A percentile compares a stretch with the other conserved stretches of the same genome.
Conservation (phyloP, 2,113 vertebrate genomes). For the Lepisosteus oculatus region DNA sequence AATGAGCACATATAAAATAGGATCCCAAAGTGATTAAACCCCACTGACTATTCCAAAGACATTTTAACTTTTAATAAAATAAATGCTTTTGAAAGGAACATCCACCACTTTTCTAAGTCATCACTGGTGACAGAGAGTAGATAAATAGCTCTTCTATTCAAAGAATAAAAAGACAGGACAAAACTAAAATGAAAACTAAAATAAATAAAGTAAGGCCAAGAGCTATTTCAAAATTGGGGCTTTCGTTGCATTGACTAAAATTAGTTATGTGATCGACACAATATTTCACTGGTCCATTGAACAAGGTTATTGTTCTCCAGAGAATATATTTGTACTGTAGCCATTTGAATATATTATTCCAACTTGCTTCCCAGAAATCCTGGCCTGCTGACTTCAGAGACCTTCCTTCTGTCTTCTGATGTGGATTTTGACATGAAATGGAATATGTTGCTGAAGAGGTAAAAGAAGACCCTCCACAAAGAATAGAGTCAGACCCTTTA, state of each 20-base stretch:
- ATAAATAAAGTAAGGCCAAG: neutral
- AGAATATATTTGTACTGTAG: neutral
- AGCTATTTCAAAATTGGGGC: neutral
- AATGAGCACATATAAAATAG: conserved; percentile 15
- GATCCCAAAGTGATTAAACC: conserved; percentile 23
- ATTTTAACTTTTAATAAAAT: conserved; percentile 21
- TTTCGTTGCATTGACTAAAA: neutral
- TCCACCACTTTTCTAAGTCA: neutral
- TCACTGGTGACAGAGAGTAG: neutral
- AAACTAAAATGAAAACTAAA: neutral
- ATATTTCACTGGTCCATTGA: conserved; percentile 1
- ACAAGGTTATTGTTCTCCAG: neutral
- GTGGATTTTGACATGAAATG: too few species aligned
- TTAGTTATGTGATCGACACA: neutral
- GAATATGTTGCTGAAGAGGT: neutral
- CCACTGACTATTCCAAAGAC: conserved; percentile 18
- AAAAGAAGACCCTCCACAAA: neutral
- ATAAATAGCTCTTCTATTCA: neutral
- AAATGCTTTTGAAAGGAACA: conserved; percentile 5
- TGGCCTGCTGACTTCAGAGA: neutral
- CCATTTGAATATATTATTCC: neutral
- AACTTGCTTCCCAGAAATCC: neutral
- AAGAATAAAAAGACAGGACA: neutral
- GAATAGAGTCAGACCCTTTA: neutral
- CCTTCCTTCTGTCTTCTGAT: neutral